These are phyloP conservation scores for Pelmatolapia mariae DNA, from an alignment of 2,113 vertebrate species.

Conservation along the genomic window DNA sequence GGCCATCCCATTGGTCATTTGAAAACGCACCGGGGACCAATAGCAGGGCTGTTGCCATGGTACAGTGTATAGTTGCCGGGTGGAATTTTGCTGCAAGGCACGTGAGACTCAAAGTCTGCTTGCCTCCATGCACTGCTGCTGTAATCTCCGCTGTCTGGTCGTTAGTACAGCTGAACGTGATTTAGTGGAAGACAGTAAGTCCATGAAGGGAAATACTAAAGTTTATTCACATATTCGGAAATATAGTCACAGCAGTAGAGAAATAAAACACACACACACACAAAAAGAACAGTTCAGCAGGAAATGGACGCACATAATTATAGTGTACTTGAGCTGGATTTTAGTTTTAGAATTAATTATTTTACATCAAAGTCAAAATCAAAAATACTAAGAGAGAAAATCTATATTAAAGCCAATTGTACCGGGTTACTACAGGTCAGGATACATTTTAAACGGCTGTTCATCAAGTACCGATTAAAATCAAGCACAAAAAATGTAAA, in stretches of 20 bases:
- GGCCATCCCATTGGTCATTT: conserved; percentile 82
- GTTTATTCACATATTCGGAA: conserved; percentile 37
- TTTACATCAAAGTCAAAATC: not conserved
- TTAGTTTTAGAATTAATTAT: not conserved
- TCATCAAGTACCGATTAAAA: not conserved
- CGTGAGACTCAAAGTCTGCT: conserved; percentile 77
- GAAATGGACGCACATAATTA: not conserved
- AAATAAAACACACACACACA: not conserved
- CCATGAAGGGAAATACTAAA: conserved; percentile 43
- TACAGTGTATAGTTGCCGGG: conserved; percentile 82
- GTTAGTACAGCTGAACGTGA: conserved; percentile 65
- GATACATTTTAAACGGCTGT: not conserved
- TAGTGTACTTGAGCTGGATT: not conserved
- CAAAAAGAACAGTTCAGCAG: not conserved
- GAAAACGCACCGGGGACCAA: conserved; percentile 78
- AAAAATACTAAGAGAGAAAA: not conserved
- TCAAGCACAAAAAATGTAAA: not conserved
- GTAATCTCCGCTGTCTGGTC: conserved; percentile 73
- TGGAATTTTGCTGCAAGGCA: conserved; percentile 85
- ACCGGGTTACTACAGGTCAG: not conserved
- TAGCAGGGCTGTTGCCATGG: conserved; percentile 86
- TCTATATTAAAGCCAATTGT: not conserved
- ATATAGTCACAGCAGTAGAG: not conserved
- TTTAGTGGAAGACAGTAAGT: conserved; percentile 61
- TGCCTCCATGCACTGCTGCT: conserved; percentile 60